A percentile compares a stretch with the other conserved stretches of the same genome.
Conservation (phyloP, 1,140 invertebrate genomes). For the Sitobion miscanthi region DNA sequence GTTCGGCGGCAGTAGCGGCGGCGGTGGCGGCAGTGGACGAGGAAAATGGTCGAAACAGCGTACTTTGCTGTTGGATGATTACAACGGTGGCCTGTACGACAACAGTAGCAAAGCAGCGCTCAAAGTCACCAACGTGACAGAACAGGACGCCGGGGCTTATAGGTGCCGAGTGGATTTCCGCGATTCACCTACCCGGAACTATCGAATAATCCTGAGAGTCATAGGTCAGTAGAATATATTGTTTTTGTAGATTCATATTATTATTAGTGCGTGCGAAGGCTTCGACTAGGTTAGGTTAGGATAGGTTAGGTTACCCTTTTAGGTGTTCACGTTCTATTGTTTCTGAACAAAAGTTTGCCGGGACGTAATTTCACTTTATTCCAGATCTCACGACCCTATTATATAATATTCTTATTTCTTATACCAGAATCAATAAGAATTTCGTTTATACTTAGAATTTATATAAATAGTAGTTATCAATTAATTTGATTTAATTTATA, state of each 20-base stretch:
- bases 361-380: background rate
- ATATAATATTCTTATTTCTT: background rate
- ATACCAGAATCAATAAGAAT: background rate
- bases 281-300: no score
- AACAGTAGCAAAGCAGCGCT: conserved; percentile 61
- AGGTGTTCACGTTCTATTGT: background rate
- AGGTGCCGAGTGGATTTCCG: conserved; percentile 78
- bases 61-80: background rate
- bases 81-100: conserved; percentile 65
- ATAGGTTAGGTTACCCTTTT: background rate
- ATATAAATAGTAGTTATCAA: no score
- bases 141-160: conserved; percentile 71
- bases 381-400: background rate
- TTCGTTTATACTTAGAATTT: background rate
- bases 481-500: no score
- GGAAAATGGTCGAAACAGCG: conserved; percentile 74
- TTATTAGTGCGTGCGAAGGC: no score
- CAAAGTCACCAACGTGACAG: conserved; percentile 61
- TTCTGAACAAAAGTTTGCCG: background rate
- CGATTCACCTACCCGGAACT: conserved; percentile 74
- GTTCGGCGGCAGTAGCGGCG: conserved; percentile 73
- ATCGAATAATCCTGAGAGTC: conserved; percentile 75
- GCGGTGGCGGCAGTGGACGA: conserved; percentile 76
- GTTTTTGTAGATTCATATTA: background rate
- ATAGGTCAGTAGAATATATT: conserved; percentile 69